Percentiles rank a stretch among this genome's conserved stretches.
phyloP scores from a whole-genome alignment of 2,113 vertebrate genomes.

The Ciconia boyciana region DNA sequence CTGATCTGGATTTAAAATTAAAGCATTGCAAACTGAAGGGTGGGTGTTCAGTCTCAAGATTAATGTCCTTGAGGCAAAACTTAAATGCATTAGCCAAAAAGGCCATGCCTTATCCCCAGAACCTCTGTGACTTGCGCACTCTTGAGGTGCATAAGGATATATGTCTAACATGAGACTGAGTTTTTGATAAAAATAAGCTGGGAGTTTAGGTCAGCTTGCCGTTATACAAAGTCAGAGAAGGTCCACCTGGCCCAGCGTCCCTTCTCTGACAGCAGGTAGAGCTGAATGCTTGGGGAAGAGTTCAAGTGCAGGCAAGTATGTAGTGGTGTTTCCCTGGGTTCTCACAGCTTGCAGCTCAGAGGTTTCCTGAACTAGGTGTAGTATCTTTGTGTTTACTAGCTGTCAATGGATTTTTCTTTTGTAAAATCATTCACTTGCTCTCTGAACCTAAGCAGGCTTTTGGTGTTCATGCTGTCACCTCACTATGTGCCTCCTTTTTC shows the following conservation, averaged over 20 bases:
- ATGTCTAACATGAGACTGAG: neutral
- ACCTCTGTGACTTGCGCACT: neutral
- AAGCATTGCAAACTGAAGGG: neutral
- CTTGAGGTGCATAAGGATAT: neutral
- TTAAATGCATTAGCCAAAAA: neutral
- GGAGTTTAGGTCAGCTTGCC: neutral
- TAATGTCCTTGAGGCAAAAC: neutral
- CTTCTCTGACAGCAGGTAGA: neutral
- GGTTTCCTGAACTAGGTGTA: neutral
- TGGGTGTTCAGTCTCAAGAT: neutral
- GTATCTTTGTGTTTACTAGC: neutral
- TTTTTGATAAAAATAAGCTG: neutral
- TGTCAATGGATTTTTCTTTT: neutral
- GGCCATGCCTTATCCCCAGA: neutral
- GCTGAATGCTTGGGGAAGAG: neutral
- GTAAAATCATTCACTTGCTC: neutral
- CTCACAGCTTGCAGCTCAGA: neutral
- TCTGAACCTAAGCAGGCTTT: neutral
- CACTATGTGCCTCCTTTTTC: neutral
- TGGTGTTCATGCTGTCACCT: neutral
- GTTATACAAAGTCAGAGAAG: neutral
- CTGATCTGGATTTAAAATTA: neutral
- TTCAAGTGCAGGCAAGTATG: neutral
- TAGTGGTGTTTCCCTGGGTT: neutral
- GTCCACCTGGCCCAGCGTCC: fast-evolving